phyloP scores from a whole-genome alignment of 2,888 invertebrate species.

The Dryobota labecula region DNA sequence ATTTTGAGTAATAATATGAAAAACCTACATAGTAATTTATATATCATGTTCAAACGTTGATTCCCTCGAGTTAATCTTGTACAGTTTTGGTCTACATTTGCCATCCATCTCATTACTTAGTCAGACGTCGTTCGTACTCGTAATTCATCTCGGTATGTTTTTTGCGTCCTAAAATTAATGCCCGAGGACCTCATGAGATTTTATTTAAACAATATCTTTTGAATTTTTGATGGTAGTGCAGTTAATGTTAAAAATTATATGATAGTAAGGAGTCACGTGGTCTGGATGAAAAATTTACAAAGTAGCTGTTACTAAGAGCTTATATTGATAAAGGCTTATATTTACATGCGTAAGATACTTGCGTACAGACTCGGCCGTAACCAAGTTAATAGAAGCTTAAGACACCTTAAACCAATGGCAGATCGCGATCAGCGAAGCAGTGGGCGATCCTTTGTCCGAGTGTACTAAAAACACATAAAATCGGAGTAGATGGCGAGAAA shows the following conservation, averaged over 20 bases:
- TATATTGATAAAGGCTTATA: too few relatives aligned
- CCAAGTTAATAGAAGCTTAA: background rate
- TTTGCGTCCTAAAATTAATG: conserved; percentile 55
- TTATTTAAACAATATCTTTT: conserved; percentile 40
- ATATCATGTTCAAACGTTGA: conserved; percentile 30
- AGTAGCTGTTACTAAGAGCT: background rate
- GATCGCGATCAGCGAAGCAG: too few relatives aligned
- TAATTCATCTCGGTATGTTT: conserved; percentile 52
- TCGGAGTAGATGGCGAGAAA: too few relatives aligned
- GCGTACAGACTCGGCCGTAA: background rate
- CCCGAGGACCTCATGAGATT: conserved; percentile 46
- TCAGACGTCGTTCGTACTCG: conserved; percentile 45
- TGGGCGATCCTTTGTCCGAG: too few relatives aligned
- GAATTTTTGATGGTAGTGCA: conserved; percentile 21
- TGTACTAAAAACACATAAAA: too few relatives aligned
- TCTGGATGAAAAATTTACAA: background rate
- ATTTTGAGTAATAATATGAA: background rate
- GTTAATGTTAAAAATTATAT: conserved; percentile 15
- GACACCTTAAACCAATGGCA: too few relatives aligned
- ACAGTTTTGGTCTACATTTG: conserved; percentile 44
- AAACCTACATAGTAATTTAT: background rate
- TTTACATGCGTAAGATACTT: background rate
- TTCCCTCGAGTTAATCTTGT: conserved; percentile 41
- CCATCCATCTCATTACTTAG: conserved; percentile 59
- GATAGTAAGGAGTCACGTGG: background rate